Evolutionary conservation across 2,888 invertebrate genomes (phyloP), one percentile per base, ranked within the genome.

Genomic region (Polymixis flavicincta): DNA sequence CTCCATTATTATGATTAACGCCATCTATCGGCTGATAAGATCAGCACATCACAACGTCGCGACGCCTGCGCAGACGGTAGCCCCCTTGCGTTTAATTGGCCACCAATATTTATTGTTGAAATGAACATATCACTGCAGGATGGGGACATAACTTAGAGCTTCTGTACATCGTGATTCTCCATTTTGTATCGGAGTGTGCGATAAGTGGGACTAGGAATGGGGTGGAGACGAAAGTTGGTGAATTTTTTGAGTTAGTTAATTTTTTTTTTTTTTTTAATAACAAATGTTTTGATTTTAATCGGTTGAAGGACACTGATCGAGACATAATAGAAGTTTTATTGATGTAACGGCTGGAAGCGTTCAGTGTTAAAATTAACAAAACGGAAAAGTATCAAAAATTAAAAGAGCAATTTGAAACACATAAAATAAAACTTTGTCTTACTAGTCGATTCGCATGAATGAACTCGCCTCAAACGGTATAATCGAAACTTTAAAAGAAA

Each of bases 101-200:
- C 92, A 88, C 89, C 92, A 91, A 94, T 96, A 96, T 96, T 96
- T 96, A 96, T 96, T 95, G 95, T 96, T 94, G 92, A 93, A 93
- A 95, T 96, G 96, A 95, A 96, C 95, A 95, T 95, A 96, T 96
- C 95, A 95, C 88, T 89, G 89, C 86, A 88, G 88, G 90, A 89
- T 90, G 90, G 90, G 93, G 95, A 96, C 95, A 94, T 96, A 95
- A 96, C 95, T 96, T 95, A 95, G 92, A 76, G 93, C 95, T 94
- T 90, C 95, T 93, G 95, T 94, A 91, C 92, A 92, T 94, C 94
- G 94, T 93, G 95, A 93, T 94, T 91, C 93, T 95, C 95, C 95
- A 96, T 96, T 96, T 96, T 95, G 96, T 96, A 95, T 95, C 93
- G 93, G 91, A 89, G 92, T 91, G 93, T 92, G 92, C 93, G 96